Evolutionary conservation across 2,797 vertebrate genomes (phyloP), one percentile per base, ranked within the genome.

Genomic region (Rhadinocentrus ornatus): DNA sequence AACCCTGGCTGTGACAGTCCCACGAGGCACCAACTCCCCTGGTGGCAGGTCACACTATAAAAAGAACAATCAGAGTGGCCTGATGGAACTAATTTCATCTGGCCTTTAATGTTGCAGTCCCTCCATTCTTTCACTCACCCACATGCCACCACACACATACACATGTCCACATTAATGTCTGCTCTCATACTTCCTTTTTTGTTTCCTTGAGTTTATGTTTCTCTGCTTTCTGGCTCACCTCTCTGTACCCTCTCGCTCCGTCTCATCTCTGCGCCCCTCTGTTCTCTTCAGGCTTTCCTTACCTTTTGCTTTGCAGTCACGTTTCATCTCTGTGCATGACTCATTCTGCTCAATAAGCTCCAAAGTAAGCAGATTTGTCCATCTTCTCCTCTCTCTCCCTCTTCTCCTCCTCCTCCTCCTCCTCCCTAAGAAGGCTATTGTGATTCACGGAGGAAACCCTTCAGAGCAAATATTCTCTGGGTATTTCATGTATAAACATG

Each of bases 341-440:
- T 94, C 93, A 94, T 94, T 94, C 93, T 94, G 93, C 93, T 94
- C 94, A 95, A 94, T 94, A 94, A 95, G 94, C 94, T 94, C 92
- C 91, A 94, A 93, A 94, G 94, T 94, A 95, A 95, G 94, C 93
- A 95, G 93, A 95, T 95, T 94, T 94, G 93, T 94, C 92, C 91
- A 90, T 88, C 90, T 86, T 85, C 79, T 84, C 73, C 66, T 50
- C 52, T 71, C 56, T 34, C 75, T 34, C 69, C 24, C 64, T 35
- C 65, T 27, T 15, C 41, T 48, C 53, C 62, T 24, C 62, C 39
- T 71, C 57, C 55, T 57, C 79, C 74, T 80, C 71, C 77, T 73
- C 80, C 78, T 75, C 80, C 85, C 83, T 95, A 94, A 94, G 93
- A 94, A 93, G 92, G 90, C 90, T 91, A 94, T 95, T 95, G 94